phyloP scores from a whole-genome alignment of 2,797 vertebrate species.

The Peromyscus nudipes region DNA sequence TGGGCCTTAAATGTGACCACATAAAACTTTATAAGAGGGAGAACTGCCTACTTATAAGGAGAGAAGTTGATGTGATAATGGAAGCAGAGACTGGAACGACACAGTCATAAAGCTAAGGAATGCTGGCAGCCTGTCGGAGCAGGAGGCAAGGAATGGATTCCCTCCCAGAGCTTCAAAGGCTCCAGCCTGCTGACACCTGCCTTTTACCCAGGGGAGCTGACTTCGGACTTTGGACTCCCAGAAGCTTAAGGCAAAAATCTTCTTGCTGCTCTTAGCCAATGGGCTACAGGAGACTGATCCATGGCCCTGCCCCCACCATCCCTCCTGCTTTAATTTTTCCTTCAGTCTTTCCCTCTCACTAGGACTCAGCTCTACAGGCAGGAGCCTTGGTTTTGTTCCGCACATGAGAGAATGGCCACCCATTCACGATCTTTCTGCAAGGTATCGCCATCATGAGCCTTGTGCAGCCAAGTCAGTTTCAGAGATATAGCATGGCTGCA shows the following conservation, averaged over 20 bases:
- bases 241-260: not conserved
- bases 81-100: not conserved
- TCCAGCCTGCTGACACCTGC: not conserved
- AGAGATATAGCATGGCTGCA: not conserved
- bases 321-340: not conserved
- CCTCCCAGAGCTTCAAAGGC: not conserved
- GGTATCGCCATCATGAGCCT: not conserved
- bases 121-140: not conserved
- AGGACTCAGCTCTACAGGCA: not conserved
- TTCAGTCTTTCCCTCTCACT: not conserved
- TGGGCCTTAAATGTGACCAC: not conserved
- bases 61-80: not conserved
- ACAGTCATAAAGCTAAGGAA: not conserved
- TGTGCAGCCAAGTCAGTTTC: not conserved
- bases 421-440: not conserved
- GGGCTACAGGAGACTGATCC: not conserved
- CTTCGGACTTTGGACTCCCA: not conserved
- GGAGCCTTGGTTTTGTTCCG: not conserved
- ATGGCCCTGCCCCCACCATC: not conserved
- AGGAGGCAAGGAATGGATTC: not conserved
- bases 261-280: not conserved
- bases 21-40: constrained; percentile 4
- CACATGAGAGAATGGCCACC: not conserved
- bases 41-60: not conserved
- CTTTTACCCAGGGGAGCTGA: not conserved